A percentile compares a stretch with the other conserved stretches of the same genome.
Evolutionary conservation across 2,113 vertebrate genomes (phyloP).

Genomic region (Triplophysa siluroides): DNA sequence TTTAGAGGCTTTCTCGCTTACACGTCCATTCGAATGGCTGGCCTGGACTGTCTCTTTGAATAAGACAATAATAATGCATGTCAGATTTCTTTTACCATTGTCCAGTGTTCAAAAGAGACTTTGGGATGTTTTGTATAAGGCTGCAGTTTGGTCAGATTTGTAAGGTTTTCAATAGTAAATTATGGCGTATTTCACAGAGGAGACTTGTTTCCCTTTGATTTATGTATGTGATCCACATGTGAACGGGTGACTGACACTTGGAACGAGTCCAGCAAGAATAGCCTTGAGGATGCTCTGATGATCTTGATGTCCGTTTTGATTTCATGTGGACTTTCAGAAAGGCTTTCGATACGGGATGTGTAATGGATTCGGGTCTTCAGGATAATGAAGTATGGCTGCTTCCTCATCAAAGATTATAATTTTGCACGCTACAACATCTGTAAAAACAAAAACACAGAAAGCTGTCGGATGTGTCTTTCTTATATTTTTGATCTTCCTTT

Average conservation of each 20-base stretch:
- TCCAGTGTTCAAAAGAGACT: constrained; percentile 58
- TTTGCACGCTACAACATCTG: not conserved
- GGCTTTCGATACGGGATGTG: not conserved
- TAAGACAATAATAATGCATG: constrained; percentile 63
- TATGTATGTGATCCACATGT: constrained; percentile 46
- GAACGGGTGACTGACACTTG: constrained; percentile 6
- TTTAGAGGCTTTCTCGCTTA: constrained; percentile 53
- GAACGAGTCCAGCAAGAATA: not conserved
- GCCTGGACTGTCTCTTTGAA: constrained; percentile 68
- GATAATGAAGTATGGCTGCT: constrained; percentile 14
- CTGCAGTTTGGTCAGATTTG: constrained; percentile 51
- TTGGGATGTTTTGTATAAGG: constrained; percentile 53
- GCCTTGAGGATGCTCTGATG: constrained; percentile 9
- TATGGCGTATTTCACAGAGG: constrained; percentile 40
- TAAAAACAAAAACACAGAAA: not conserved
- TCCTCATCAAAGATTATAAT: constrained; percentile 12
- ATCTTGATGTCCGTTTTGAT: constrained; percentile 25
- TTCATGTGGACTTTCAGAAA: not conserved
- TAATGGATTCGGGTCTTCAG: not conserved
- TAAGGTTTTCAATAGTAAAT: constrained; percentile 47
- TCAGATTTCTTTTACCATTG: constrained; percentile 63
- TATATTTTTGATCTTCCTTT: not conserved
- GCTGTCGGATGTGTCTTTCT: not conserved
- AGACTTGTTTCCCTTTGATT: constrained; percentile 34
- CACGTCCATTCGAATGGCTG: constrained; percentile 41